Conservation (phyloP, 2,113 vertebrate species). For the Bucco capensis region DNA sequence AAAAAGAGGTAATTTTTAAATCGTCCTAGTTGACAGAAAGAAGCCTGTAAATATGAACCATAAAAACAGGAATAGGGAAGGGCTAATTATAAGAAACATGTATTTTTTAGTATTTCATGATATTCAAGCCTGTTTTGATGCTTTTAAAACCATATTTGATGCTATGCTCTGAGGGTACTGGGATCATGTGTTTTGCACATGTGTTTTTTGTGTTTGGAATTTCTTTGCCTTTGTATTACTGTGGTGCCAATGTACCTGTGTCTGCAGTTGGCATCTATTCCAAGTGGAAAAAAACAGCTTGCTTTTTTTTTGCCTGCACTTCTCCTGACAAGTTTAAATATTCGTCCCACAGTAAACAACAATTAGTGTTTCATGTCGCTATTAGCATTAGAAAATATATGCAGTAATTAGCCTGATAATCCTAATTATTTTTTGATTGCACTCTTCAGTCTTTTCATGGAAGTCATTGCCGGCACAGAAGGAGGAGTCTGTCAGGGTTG, state of each 20-base stretch:
- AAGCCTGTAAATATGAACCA: not conserved
- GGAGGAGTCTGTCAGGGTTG: not conserved
- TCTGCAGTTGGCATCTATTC: not conserved
- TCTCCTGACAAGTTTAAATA: not conserved
- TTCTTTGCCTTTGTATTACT: not conserved
- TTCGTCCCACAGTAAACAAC: not conserved
- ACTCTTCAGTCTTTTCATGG: not conserved
- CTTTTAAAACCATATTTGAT: not conserved
- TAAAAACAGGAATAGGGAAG: not conserved
- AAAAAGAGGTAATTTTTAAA: not conserved
- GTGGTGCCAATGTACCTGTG: fast-evolving
- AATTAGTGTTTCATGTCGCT: not conserved
- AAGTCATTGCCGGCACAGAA: not conserved
- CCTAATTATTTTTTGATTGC: conserved; percentile 17
- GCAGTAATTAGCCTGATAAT: conserved; percentile 5
- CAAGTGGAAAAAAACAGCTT: not conserved
- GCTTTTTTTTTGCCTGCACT: not conserved
- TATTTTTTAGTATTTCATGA: not conserved
- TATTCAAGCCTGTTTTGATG: not conserved
- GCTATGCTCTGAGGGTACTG: not conserved
- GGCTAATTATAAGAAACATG: not conserved
- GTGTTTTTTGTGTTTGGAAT: not conserved
- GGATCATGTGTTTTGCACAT: not conserved
- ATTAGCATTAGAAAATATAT: not conserved
- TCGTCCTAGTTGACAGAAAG: not conserved